Base-by-base conservation (phyloP, 1,140 invertebrate species). In the Hesperophylax magnus region DNA sequence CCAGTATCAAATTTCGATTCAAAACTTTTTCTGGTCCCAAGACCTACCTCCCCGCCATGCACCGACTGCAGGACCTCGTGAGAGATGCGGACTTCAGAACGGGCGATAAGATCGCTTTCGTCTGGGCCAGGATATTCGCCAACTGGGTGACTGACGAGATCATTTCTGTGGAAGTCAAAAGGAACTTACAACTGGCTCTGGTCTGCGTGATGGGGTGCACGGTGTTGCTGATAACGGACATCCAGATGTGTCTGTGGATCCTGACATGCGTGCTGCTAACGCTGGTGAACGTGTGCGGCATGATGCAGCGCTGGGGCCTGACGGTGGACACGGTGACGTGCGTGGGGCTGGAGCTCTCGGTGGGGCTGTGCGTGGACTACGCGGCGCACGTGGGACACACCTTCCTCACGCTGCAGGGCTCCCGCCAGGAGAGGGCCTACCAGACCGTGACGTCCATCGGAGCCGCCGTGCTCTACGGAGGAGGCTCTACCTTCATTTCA, bases 321-420 rank as follows among this genome's bases (percentile, higher is more conserved):
- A 96, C 95, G 4, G 94, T 98, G 56, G 96, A 97, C 85, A 93
- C 96, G 60, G 95, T 96, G 31, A 95, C 96, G 47, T 96, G 95
- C 86, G 96, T 98, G 81, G 94, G 92, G 79, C 88, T 97, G 11
- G 95, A 97, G 85, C 89, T 98, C 72, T 95, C 94, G n/a, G 95
- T 97, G 84, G 96, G 96, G 54, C 90, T 98, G 47, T 96, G 96
- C 85, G 95, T 97, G 1, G 96, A 98, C 90, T 96, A 97, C 83
- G 95, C 96, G 0, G 95, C 96, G 7, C 96, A 98, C 86, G 94
- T 97, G 11, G 96, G 95, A n/a, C 95, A 96, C 84, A 94, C 94
- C 4, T 97, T 96, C 87, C 91, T 96, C 80, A 91, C 88, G 7
- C 87, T 87, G 65, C 88, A 87, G 71, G 92, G 92, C 22, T 88